phyloP scores from a whole-genome alignment of 1,140 invertebrate species.

The Saxidomus purpurata region DNA sequence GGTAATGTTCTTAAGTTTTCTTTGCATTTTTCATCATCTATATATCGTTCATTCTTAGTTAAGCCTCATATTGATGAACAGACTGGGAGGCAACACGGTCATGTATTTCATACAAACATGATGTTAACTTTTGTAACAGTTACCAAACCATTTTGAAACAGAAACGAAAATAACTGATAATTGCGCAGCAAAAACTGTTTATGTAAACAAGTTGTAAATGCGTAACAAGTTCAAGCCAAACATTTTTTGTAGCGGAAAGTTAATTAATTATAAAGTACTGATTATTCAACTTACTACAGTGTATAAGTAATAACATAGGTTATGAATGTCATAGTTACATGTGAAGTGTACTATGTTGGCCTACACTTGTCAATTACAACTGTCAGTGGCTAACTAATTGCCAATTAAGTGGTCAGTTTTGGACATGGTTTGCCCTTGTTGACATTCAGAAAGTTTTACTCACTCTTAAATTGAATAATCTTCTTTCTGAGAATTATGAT shows the following conservation, averaged over 20 bases:
- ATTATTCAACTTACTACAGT: background rate
- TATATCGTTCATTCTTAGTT: too few relatives aligned
- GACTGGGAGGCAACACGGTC: too few relatives aligned
- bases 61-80: too few relatives aligned
- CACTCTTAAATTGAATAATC: background rate
- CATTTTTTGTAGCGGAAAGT: background rate
- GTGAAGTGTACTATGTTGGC: constrained; percentile 7
- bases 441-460: constrained; percentile 20
- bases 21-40: too few relatives aligned
- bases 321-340: constrained; percentile 26
- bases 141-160: too few relatives aligned
- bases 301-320: constrained; percentile 30
- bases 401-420: constrained; percentile 31
- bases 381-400: constrained; percentile 46
- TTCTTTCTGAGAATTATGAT: too few relatives aligned
- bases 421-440: constrained; percentile 27
- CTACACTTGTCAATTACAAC: constrained; percentile 61
- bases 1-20: too few relatives aligned
- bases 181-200: background rate
- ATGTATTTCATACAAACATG: too few relatives aligned
- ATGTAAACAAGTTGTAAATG: background rate
- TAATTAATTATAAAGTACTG: background rate
- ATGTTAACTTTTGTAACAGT: too few relatives aligned
- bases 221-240: background rate
- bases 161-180: too few relatives aligned